Percentiles rank a stretch among this genome's conserved stretches.
phyloP scores from a whole-genome alignment of 2,888 invertebrate species.

The Phyllotreta striolata region DNA sequence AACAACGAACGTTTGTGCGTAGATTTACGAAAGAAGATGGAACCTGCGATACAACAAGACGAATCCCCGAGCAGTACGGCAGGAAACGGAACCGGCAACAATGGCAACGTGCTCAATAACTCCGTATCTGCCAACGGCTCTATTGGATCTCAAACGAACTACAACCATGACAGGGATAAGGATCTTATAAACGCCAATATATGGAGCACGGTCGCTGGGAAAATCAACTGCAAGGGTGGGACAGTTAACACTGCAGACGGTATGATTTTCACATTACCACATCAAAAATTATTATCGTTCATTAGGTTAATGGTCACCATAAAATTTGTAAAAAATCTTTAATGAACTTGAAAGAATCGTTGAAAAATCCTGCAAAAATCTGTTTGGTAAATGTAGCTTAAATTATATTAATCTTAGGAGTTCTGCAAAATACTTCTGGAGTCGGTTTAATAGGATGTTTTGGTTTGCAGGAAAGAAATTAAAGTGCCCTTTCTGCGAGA shows the following conservation, averaged over 20 bases:
- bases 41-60: constrained; percentile 59
- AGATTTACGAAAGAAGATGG: constrained; percentile 82
- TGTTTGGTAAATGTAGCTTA: no score
- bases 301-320: no score
- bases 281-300: no score
- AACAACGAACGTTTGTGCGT: constrained; percentile 51
- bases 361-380: no score
- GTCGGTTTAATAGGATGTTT: not conserved
- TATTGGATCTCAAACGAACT: constrained; percentile 67
- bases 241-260: constrained; percentile 87
- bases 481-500: constrained; percentile 92
- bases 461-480: constrained; percentile 81
- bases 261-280: constrained; percentile 63
- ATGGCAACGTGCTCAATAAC: constrained; percentile 53
- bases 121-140: constrained; percentile 61
- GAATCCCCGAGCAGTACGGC: constrained; percentile 59
- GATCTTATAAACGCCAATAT: constrained; percentile 65
- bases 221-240: constrained; percentile 69
- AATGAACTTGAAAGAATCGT: no score
- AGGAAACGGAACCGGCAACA: constrained; percentile 45
- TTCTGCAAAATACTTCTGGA: not conserved
- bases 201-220: constrained; percentile 68
- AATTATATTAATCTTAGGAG: not conserved
- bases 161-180: constrained; percentile 58
- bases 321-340: no score